These are phyloP conservation scores for Cynodonichthys magdalenae DNA, from an alignment of 2,797 vertebrate species.

Conservation along the genomic window DNA sequence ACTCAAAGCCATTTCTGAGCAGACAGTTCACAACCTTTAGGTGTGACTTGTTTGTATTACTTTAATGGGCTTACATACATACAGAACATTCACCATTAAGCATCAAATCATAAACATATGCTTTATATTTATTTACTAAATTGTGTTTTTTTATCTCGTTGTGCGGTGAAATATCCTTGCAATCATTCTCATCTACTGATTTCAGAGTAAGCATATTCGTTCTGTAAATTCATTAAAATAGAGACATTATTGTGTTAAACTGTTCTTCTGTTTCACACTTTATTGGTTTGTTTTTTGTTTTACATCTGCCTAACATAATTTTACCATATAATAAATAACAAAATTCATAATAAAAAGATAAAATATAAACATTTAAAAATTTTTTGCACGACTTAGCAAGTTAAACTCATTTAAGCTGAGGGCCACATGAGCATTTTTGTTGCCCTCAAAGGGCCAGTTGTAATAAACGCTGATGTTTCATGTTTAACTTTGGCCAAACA, in stretches of 20 bases:
- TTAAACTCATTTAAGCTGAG: too few species aligned
- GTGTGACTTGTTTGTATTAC: constrained; percentile 11
- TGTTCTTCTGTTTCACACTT: not conserved
- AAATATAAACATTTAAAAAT: not conserved
- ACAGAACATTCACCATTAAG: not conserved
- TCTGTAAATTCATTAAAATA: not conserved
- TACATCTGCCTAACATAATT: not conserved
- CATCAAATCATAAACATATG: not conserved
- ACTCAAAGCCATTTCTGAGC: constrained; percentile 24
- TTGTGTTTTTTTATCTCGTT: not conserved
- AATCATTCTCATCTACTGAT: constrained; percentile 8
- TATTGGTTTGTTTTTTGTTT: not conserved
- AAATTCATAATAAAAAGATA: too few species aligned
- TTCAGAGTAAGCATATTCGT: not conserved
- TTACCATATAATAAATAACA: not conserved
- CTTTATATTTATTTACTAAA: not conserved
- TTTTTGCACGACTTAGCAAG: too few species aligned
- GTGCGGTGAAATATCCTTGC: constrained; percentile 9
- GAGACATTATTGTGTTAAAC: not conserved
- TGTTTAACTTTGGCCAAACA: too few species aligned
- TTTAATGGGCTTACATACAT: not conserved
- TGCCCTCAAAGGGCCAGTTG: too few species aligned
- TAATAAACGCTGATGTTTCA: too few species aligned
- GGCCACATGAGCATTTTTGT: too few species aligned
- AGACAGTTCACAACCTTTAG: constrained; percentile 26